phyloP scores from a whole-genome alignment of 1,140 invertebrate genomes.

The Plodia interpunctella region DNA sequence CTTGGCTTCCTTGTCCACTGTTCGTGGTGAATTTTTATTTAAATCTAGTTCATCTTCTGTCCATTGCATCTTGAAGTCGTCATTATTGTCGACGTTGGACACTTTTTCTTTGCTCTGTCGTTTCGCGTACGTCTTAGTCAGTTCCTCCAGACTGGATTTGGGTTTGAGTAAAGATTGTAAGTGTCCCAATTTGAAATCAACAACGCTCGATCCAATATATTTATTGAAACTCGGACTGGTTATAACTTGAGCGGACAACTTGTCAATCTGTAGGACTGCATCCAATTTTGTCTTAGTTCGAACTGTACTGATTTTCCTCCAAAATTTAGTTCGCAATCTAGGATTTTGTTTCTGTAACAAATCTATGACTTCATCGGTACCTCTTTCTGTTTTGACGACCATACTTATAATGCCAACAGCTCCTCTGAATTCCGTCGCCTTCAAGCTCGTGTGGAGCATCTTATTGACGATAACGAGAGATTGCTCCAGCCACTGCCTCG shows the following conservation, averaged over 20 bases:
- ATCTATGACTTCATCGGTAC: slow-evolving; percentile 45
- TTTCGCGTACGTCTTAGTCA: slow-evolving; percentile 24
- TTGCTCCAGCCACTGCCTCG: slow-evolving; percentile 47
- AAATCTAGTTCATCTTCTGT: background rate
- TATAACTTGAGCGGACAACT: slow-evolving; percentile 59
- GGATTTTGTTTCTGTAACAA: slow-evolving; percentile 57
- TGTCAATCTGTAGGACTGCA: slow-evolving; percentile 61
- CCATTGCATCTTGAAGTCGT: background rate
- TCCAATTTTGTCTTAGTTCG: slow-evolving; percentile 41
- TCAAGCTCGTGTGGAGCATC: slow-evolving; percentile 38
- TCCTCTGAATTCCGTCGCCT: slow-evolving; percentile 57
- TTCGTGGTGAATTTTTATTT: too few relatives aligned
- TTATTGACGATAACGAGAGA: slow-evolving; percentile 33
- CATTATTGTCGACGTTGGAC: slow-evolving; percentile 11
- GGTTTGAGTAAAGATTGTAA: slow-evolving; percentile 45
- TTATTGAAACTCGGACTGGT: slow-evolving; percentile 40
- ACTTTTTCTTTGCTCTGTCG: slow-evolving; percentile 13
- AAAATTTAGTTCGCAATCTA: slow-evolving; percentile 58
- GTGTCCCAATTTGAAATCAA: slow-evolving; percentile 57
- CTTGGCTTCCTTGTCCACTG: background rate
- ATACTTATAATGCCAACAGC: slow-evolving; percentile 63
- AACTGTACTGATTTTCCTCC: slow-evolving; percentile 57
- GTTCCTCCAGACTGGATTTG: slow-evolving; percentile 37
- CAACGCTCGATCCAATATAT: slow-evolving; percentile 28
- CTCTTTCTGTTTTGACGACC: slow-evolving; percentile 39